A percentile compares a stretch with the other conserved stretches of the same genome.
Evolutionary conservation across 2,113 vertebrate species (phyloP).

Genomic region (Cairina moschata): DNA sequence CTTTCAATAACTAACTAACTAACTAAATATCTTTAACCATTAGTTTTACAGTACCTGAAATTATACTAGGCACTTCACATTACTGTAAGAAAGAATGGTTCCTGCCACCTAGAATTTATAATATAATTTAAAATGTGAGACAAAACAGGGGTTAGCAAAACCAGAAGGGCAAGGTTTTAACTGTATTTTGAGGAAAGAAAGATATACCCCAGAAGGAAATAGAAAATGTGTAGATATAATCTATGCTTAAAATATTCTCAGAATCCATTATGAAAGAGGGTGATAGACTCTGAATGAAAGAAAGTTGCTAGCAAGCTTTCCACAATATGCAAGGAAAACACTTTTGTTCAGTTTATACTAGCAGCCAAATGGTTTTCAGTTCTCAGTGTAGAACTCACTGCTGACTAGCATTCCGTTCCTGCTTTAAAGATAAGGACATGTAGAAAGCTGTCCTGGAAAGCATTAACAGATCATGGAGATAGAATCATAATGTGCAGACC

Average conservation of each 20-base stretch:
- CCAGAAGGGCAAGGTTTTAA: neutral
- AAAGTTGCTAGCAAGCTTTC: neutral
- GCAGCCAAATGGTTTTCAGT: neutral
- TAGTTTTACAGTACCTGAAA: neutral
- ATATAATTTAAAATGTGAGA: neutral
- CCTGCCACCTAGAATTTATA: neutral
- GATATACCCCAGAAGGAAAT: neutral
- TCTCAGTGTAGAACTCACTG: neutral
- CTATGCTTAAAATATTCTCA: slow-evolving; percentile 28
- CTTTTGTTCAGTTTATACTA: neutral
- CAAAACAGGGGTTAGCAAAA: slow-evolving; percentile 19
- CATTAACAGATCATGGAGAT: neutral
- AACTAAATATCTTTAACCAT: neutral
- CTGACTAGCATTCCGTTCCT: neutral
- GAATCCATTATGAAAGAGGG: neutral
- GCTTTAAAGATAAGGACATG: neutral
- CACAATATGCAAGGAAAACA: neutral
- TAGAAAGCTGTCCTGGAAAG: neutral
- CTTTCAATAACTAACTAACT: neutral
- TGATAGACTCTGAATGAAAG: neutral
- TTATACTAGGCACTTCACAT: neutral
- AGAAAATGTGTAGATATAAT: slow-evolving; percentile 44
- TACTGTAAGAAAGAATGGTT: neutral
- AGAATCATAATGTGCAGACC: neutral
- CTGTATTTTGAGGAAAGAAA: neutral